These are phyloP conservation scores for Agrypnia vestita DNA, from an alignment of 1,140 invertebrate species.

Conservation along the genomic window DNA sequence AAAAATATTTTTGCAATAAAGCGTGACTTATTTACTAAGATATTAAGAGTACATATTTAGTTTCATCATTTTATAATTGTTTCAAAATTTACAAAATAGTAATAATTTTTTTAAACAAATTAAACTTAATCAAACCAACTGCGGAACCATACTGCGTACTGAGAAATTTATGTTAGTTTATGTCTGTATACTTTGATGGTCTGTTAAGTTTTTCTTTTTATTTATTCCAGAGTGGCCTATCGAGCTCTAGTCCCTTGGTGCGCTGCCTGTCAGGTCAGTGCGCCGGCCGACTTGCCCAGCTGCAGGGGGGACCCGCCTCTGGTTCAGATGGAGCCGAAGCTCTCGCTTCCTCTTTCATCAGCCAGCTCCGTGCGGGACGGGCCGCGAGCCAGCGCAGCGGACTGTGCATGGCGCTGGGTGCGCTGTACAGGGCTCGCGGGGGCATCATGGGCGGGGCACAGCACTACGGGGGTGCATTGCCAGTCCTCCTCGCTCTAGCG, in stretches of 20 bases:
- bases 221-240: constrained; percentile 78
- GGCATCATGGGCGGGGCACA: constrained; percentile 62
- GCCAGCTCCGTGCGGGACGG: constrained; percentile 52
- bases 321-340: constrained; percentile 63
- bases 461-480: constrained; percentile 74
- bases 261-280: constrained; percentile 92
- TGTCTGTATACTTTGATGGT: no score
- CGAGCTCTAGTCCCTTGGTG: constrained; percentile 88
- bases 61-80: no score
- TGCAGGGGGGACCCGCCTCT: constrained; percentile 62
- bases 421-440: constrained; percentile 66
- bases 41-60: no score
- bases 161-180: no score
- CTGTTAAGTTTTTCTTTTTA: no score
- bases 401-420: constrained; percentile 88
- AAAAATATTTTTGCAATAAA: no score
- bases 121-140: no score
- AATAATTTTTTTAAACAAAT: no score
- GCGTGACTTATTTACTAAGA: no score
- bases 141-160: no score
- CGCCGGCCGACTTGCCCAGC: constrained; percentile 74
- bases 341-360: constrained; percentile 54
- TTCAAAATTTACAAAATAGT: no score
- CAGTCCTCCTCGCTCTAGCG: constrained; percentile 93
- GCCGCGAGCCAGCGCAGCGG: constrained; percentile 76